Evolutionary conservation across 53 echinoderm and acorn worm genomes (phyloP), one percentile per base, ranked within the genome.

Genomic region (Antedon mediterranea): DNA sequence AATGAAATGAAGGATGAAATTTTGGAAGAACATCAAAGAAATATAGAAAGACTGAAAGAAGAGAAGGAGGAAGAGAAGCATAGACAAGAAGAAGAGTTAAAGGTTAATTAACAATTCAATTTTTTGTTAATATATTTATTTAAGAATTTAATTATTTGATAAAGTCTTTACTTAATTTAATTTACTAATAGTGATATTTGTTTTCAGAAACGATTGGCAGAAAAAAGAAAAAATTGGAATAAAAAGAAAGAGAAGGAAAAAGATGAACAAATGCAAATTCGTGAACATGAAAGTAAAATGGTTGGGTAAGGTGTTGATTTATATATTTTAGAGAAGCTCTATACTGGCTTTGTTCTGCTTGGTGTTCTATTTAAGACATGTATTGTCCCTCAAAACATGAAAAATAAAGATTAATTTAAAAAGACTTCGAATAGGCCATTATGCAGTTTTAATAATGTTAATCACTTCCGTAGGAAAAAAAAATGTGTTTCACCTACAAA

Each of bases 201-300:
- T 0, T 74, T 28, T 11, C 82, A 94, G 95, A 89, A 89, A 83
- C 83, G 89, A 30, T 77, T 94, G 32, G 95, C 91, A 26, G 91
- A 89, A 34, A 81, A 92, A 30, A 85, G 91, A 41, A 88, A 87
- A 44, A 89, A 92, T 81, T 89, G 93, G 83, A 86, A 85, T 33
- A 83, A 71, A 43, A 81, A 87, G 11, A 94, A 89, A 73, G 85
- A 87, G 37, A 87, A 85, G 30, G 95, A 94, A 79, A 91, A 83
- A 77, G 83, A 82, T 23, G 91, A 91, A 43, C 88, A 92, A 71
- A 82, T 89, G 43, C 86, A 92, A 43, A 87, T 92, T 20, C 70
- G 91, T 74, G 87, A 91, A 23, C 91, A 94, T 85, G 95, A 94
- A 43, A 88, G 89, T 20, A 91, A 92, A 44, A 92, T 94, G 85